Evolutionary conservation across 2,113 vertebrate genomes (phyloP).

Genomic region (Zosterops borbonicus): DNA sequence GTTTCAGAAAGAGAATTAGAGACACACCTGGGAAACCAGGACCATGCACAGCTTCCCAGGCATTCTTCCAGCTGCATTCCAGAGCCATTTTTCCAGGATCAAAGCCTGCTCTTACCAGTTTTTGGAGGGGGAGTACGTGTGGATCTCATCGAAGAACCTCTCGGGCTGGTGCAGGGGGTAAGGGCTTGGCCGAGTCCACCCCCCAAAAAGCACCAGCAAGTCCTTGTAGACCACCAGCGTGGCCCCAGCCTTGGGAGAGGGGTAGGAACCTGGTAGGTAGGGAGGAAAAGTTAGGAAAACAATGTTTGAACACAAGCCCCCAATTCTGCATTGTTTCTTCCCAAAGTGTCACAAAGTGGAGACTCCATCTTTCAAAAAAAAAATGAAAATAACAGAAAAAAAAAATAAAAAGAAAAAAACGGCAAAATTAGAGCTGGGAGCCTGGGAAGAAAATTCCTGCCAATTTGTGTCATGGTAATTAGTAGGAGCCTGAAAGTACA

Average conservation of each 20-base stretch:
- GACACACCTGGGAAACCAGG: background rate
- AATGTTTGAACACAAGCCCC: rapidly evolving
- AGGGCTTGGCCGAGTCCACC: conserved; percentile 96
- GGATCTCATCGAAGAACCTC: conserved; percentile 98
- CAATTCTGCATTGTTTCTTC: rapidly evolving
- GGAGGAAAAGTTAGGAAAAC: background rate
- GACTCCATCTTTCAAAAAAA: background rate
- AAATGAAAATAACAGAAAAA: background rate
- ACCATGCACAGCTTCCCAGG: background rate
- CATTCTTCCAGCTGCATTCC: background rate
- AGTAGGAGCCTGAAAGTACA: conserved; percentile 56
- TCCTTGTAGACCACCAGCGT: conserved; percentile 96
- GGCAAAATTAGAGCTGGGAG: background rate
- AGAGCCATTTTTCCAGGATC: background rate
- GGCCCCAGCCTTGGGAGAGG: conserved; percentile 96
- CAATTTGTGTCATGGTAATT: conserved; percentile 5
- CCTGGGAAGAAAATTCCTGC: conserved; percentile 14
- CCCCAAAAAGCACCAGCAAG: conserved; percentile 93
- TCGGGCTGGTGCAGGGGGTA: conserved; percentile 98
- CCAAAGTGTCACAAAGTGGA: rapidly evolving
- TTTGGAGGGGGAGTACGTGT: conserved; percentile 97
- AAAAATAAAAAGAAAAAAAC: background rate
- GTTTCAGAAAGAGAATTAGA: background rate
- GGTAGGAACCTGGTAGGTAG: conserved; percentile 87
- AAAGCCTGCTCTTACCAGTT: conserved; percentile 85